Evolutionary conservation across 2,113 vertebrate genomes (phyloP).

Genomic region (Microcebus jonahi): DNA sequence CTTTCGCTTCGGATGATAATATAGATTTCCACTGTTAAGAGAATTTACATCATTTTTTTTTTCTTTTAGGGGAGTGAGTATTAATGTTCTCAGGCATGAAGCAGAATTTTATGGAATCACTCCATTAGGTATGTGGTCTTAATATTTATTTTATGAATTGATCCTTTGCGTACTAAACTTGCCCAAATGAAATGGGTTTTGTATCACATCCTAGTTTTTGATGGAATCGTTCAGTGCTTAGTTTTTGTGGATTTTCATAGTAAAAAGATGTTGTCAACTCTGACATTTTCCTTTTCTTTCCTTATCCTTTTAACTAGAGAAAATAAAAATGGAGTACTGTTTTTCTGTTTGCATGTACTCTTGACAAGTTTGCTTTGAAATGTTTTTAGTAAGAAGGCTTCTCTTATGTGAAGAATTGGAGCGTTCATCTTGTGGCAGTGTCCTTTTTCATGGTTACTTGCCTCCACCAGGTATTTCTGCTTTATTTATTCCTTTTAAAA

Average conservation of each 20-base stretch:
- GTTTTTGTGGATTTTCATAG: neutral
- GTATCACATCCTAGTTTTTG: neutral
- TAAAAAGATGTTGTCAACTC: neutral
- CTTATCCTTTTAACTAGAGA: slow-evolving; percentile 12
- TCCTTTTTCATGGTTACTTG: slow-evolving; percentile 98
- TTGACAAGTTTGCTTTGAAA: slow-evolving; percentile 60
- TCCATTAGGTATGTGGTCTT: slow-evolving; percentile 91
- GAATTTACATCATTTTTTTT: slow-evolving; percentile 20
- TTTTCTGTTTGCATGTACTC: slow-evolving; percentile 32
- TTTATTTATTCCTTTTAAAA: neutral
- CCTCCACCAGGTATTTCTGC: slow-evolving; percentile 92
- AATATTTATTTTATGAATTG: neutral
- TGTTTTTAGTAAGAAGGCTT: slow-evolving; percentile 91
- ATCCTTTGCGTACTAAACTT: neutral
- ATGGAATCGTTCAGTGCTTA: neutral
- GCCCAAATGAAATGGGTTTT: neutral
- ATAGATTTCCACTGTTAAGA: neutral
- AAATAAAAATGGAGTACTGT: neutral
- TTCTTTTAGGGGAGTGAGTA: slow-evolving; percentile 93
- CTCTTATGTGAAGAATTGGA: slow-evolving; percentile 97
- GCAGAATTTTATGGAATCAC: slow-evolving; percentile 99
- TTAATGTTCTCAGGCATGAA: slow-evolving; percentile 96
- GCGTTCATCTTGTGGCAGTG: slow-evolving; percentile 97
- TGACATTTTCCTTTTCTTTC: neutral
- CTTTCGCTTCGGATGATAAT: neutral